Base-by-base conservation (phyloP, 2,797 vertebrate species). In the Sylvia borin region DNA sequence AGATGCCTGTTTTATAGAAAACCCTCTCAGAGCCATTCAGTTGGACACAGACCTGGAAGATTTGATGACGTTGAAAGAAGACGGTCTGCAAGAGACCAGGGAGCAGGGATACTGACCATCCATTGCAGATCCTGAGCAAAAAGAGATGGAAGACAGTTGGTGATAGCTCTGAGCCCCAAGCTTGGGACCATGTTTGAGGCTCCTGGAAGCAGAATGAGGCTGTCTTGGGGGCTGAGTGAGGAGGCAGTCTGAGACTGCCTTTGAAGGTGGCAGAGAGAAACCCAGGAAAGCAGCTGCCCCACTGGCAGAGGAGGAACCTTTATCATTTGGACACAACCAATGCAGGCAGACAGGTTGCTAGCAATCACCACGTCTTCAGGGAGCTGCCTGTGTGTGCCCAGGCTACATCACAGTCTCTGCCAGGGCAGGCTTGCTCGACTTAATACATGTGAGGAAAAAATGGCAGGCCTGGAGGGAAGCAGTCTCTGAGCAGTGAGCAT, bases 261-360 rank as follows among this genome's bases (percentile, higher is more conserved):
- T 51, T 53, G 73, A 70, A 82, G 53, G 36, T 53, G 38, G 24
- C 4, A 78, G 38, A 81, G 38, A 89, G 48, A 87, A 89, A 32
- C 36, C n/a, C 51, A 75, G 55, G 38, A 72, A 61, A 81, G 74
- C 67, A 85, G 53, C 57, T 64, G 34, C 27, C 20, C 38, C 5
- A 3, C 8, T 2, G 5, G 45, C 53, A 78, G 32, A 62, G 87
- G 50, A 79, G 40, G 48, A 42, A 20, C 36, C 3, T 9, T 57
- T 62, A 25, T 5, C 2, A 1, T 50, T 53, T 38, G 38, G 40
- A 51, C 13, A 7, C 19, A 34, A 55, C 0, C 2, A 51, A 13
- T 19, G 75, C 40, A 66, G 34, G 36, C 57, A 74, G 45, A 34
- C 61, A 51, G 51, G 57, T 48, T 11, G 2, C 34, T 32, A 26